Conservation (phyloP, 2,797 vertebrate species). For the Tympanoctomys barrerae region DNA sequence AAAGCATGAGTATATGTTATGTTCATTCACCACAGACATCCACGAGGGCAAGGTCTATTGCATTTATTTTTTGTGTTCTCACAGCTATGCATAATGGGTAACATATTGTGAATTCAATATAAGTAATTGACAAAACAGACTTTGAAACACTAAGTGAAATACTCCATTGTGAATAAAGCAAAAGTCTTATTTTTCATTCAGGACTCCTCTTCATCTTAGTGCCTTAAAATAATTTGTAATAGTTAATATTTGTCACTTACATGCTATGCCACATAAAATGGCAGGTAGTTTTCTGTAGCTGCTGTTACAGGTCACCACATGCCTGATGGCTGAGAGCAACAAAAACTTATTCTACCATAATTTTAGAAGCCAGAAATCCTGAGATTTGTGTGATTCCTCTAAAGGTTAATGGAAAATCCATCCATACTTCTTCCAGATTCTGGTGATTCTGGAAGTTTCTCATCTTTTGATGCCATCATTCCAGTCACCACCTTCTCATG, state of each 20-base stretch:
- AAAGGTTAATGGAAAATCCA: no score
- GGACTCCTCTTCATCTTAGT: neutral
- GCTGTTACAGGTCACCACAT: neutral
- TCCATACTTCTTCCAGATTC: neutral
- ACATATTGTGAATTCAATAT: neutral
- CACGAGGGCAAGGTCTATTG: neutral
- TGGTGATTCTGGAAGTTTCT: neutral
- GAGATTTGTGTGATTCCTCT: neutral
- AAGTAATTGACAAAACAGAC: neutral
- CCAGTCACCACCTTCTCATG: accelerated
- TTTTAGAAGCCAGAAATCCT: neutral
- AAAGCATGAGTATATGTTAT: neutral
- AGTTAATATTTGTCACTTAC: neutral
- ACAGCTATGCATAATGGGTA: neutral
- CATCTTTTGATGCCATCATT: neutral
- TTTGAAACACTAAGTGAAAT: neutral
- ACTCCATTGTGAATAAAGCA: neutral
- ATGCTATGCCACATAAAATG: neutral
- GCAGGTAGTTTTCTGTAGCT: neutral
- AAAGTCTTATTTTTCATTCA: neutral
- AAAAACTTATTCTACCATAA: neutral
- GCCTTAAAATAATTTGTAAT: neutral
- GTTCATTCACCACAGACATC: neutral
- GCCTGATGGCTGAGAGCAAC: neutral
- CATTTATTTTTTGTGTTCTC: neutral